phyloP scores from a whole-genome alignment of 2,888 invertebrate species.

The Oligia fasciuncula region DNA sequence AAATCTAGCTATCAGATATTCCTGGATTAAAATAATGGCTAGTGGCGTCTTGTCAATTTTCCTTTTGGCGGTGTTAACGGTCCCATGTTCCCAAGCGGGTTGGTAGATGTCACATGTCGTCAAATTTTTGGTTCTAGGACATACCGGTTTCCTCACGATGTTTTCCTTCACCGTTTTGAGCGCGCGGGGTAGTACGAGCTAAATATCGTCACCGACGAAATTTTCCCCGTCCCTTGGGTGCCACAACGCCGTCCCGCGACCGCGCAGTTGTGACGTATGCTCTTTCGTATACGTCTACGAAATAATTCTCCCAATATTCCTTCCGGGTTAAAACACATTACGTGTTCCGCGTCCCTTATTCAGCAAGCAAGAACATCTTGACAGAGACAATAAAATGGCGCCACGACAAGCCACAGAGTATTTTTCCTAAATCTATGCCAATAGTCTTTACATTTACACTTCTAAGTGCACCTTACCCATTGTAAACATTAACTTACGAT shows the following conservation, averaged over 20 bases:
- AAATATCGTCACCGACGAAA: background rate
- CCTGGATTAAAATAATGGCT: background rate
- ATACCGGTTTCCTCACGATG: no score
- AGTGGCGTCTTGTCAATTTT: background rate
- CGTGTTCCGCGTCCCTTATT: background rate
- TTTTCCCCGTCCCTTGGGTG: background rate
- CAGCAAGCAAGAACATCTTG: background rate
- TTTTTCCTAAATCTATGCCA: background rate
- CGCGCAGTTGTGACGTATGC: background rate
- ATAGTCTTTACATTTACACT: background rate
- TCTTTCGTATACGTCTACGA: no score
- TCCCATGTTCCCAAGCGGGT: background rate
- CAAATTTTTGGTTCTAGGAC: no score
- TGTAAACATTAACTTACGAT: conserved; percentile 14
- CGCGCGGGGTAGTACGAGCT: no score
- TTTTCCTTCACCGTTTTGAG: no score
- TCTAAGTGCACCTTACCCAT: background rate
- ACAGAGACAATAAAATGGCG: background rate
- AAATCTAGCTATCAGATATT: background rate
- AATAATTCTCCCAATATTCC: no score
- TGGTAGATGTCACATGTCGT: no score
- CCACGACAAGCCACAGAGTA: background rate
- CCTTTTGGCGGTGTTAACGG: background rate
- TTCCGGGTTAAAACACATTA: no score
- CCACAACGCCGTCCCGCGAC: background rate